Base-by-base conservation (phyloP, 2,888 invertebrate genomes). In the Pogonocherus hispidulus region DNA sequence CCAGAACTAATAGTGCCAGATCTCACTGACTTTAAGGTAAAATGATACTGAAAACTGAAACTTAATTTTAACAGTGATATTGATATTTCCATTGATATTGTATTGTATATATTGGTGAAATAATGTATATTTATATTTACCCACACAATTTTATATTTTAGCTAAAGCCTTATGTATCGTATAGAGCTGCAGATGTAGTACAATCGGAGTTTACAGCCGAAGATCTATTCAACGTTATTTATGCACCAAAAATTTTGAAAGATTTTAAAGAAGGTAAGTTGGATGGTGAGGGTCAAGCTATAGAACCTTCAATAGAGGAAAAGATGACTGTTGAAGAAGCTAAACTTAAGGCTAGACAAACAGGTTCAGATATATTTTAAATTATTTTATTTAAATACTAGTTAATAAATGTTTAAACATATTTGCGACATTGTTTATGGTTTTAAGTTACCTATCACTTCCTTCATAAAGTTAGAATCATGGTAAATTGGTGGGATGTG, bases 131-230 rank as follows among this genome's bases (percentile, higher is more conserved):
- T 32, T 32, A 11, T 32, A 32, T 8, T 32, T 32, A 32, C 11
- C 8, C 11, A 9, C 2, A 8, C 14, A 3, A 67, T 75, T 74
- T 75, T 67, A 76, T 71, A 22, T 87, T 87, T 60, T 83, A 91
- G 86, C 86, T 99, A 18, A 96, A 96, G 84, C 97, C 99, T 0
- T 99, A 99, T 80, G 98, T 99, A 0, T 95, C 97, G 0, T 99
- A 98, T 84, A 91, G 90, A 84, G 89, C 90, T 0, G 88, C 90
- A 2, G 91, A 94, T 66, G 90, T 97, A 0, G 84, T 88, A 9
- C 95, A 96, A 82, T 89, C 91, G 0, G 92, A 94, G 85, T 96
- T 96, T 78, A 96, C 96, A 0, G 88, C 97, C 0, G 84, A 94
- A 81, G 93, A 94, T 85, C 87, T 98, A 51, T 96, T 96, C 81